Evolutionary conservation across 2,888 invertebrate genomes (phyloP), one percentile per base, ranked within the genome.

Genomic region (Noctuana brunneofusca): DNA sequence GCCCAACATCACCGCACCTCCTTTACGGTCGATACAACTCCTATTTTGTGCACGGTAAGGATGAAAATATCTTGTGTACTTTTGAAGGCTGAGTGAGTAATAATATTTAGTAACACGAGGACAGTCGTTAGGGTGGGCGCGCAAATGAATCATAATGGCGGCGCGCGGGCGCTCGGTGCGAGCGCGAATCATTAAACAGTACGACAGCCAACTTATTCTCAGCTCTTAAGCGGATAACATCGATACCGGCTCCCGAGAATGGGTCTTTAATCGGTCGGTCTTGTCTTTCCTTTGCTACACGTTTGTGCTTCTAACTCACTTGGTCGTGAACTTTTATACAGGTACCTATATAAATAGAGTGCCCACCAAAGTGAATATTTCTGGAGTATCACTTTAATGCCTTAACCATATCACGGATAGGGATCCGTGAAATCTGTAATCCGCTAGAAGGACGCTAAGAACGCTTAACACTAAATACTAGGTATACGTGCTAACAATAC

Each of bases 71-170:
- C 5, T n/a, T 48, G 57, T 11, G 14, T 14, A 14, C 22, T 35
- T n/a, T 35, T 32, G 12, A 20, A 48, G 57, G 22, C 4, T 35
- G 14, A 20, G 22, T 8, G 22, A 46, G 48, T 14, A 35, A 57
- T 56, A 56, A 56, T 56, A 56, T 57, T 57, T 48, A 57, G 56
- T 57, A 46, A 57, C 56, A 57, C 30, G 56, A 65, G 63, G 65
- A 62, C 54, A 64, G 68, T 66, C 68, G 68, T 71, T 66, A 68
- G 63, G 66, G 64, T 50, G 64, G 65, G 66, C 65, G 66, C 63
- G 58, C 60, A 68, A 71, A 70, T 70, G 68, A 68, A 68, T 68
- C 67, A 69, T 68, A 68, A 71, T 66, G 58, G 46, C 27, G 27
- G 12, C 18, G 43, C 56, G 56, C n/a, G 57, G 48, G 14, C 20